Percentiles rank a stretch among this genome's conserved stretches.
Evolutionary conservation across 2,888 invertebrate species (phyloP).

Genomic region (Diabrotica balteata): DNA sequence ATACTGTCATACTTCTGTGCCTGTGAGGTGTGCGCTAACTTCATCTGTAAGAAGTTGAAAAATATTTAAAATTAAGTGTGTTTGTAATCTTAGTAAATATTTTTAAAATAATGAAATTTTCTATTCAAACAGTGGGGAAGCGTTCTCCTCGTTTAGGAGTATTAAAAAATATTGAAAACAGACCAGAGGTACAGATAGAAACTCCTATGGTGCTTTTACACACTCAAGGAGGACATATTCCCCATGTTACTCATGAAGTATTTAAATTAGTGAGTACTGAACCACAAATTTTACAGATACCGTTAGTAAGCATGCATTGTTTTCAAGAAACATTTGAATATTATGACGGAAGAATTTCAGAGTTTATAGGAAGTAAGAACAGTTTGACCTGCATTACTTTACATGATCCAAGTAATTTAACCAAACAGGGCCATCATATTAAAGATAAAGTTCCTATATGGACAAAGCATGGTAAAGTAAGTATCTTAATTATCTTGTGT

Average conservation of each 20-base stretch:
- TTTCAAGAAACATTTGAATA: constrained; percentile 67
- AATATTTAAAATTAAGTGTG: background rate
- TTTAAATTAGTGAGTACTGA: constrained; percentile 69
- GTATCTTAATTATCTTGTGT: no score
- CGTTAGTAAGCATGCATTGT: constrained; percentile 71
- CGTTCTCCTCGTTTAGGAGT: constrained; percentile 72
- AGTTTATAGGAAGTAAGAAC: constrained; percentile 70
- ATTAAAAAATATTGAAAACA: constrained; percentile 67
- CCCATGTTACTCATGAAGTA: constrained; percentile 81
- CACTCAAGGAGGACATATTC: constrained; percentile 83
- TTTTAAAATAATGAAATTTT: constrained; percentile 72
- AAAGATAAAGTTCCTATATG: constrained; percentile 77
- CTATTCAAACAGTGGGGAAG: constrained; percentile 66
- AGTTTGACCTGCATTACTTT: constrained; percentile 65
- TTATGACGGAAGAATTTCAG: constrained; percentile 70
- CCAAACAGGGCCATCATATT: constrained; percentile 76
- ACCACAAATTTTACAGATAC: constrained; percentile 73
- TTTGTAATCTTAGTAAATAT: background rate
- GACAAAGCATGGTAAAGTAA: constrained; percentile 75
- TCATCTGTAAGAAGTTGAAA: no score
- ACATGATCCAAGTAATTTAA: constrained; percentile 74
- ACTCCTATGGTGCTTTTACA: constrained; percentile 80
- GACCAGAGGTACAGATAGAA: constrained; percentile 66
- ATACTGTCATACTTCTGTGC: no score
- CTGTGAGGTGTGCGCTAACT: no score